Percentiles rank a stretch among this genome's conserved stretches.
Evolutionary conservation across 2,888 invertebrate species (phyloP).

Genomic region (Pelosia muscerda): DNA sequence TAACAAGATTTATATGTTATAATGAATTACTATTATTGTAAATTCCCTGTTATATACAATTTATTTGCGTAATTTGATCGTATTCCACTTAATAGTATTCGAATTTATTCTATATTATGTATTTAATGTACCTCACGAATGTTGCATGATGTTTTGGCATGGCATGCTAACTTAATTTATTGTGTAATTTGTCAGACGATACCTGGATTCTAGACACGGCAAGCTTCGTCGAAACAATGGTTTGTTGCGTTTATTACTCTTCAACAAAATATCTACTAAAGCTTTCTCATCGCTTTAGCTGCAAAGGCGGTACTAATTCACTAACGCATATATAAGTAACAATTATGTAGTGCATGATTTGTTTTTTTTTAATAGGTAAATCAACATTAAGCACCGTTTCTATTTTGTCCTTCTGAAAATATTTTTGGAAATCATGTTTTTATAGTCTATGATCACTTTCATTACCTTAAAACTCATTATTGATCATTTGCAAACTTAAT

Average conservation of each 20-base stretch:
- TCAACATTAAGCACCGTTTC: slow-evolving; percentile 19
- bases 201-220: slow-evolving; percentile 85
- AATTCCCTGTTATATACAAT: slow-evolving; percentile 38
- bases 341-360: slow-evolving; percentile 49
- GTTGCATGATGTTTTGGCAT: slow-evolving; percentile 82
- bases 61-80: slow-evolving; percentile 43
- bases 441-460: background rate
- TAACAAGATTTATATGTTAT: slow-evolving; percentile 12
- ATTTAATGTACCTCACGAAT: slow-evolving; percentile 63
- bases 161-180: slow-evolving; percentile 83
- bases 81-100: slow-evolving; percentile 47
- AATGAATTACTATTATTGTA: slow-evolving; percentile 26
- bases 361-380: slow-evolving; percentile 32
- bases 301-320: slow-evolving; percentile 56
- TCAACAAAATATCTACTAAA: slow-evolving; percentile 56
- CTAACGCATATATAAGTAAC: slow-evolving; percentile 56
- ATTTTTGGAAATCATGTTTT: background rate
- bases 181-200: slow-evolving; percentile 86
- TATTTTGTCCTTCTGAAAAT: background rate
- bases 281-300: slow-evolving; percentile 63
- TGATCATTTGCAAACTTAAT: background rate
- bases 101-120: slow-evolving; percentile 52
- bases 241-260: slow-evolving; percentile 79
- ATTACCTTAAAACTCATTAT: background rate
- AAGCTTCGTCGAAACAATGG: slow-evolving; percentile 80